Conservation (phyloP, 2,888 invertebrate species). For the Abrostola tripartita region DNA sequence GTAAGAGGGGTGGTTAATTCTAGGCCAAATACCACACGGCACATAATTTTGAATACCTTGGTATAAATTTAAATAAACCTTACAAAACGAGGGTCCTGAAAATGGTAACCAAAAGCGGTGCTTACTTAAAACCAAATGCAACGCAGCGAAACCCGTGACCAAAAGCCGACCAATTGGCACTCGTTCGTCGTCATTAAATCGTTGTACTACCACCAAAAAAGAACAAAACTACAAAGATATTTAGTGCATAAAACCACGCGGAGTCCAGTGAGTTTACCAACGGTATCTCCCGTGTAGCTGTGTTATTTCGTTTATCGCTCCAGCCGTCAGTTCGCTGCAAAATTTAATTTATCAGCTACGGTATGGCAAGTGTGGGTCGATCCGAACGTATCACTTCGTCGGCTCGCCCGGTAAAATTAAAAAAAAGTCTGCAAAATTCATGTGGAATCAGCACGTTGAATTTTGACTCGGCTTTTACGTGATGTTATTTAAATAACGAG, state of each 20-base stretch:
- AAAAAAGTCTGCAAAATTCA: constrained; percentile 34
- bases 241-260: constrained; percentile 20
- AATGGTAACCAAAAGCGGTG: constrained; percentile 18
- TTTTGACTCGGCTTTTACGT: constrained; percentile 11
- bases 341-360: constrained; percentile 73
- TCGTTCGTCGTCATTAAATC: constrained; percentile 44
- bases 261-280: constrained; percentile 34
- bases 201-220: constrained; percentile 18
- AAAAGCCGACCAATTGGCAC: constrained; percentile 25
- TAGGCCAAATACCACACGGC: too few relatives aligned
- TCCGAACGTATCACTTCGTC: constrained; percentile 56
- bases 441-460: constrained; percentile 19
- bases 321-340: constrained; percentile 60
- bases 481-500: constrained; percentile 8
- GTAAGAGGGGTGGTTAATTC: too few relatives aligned
- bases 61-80: neutral
- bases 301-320: constrained; percentile 62
- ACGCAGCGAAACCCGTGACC: constrained; percentile 7
- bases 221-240: constrained; percentile 30
- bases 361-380: constrained; percentile 55
- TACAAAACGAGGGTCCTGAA: constrained; percentile 6
- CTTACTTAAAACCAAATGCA: constrained; percentile 4
- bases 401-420: constrained; percentile 23
- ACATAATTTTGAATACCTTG: neutral
- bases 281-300: constrained; percentile 28